Base-by-base conservation (phyloP, 2,797 vertebrate species). In the Mus caroli region DNA sequence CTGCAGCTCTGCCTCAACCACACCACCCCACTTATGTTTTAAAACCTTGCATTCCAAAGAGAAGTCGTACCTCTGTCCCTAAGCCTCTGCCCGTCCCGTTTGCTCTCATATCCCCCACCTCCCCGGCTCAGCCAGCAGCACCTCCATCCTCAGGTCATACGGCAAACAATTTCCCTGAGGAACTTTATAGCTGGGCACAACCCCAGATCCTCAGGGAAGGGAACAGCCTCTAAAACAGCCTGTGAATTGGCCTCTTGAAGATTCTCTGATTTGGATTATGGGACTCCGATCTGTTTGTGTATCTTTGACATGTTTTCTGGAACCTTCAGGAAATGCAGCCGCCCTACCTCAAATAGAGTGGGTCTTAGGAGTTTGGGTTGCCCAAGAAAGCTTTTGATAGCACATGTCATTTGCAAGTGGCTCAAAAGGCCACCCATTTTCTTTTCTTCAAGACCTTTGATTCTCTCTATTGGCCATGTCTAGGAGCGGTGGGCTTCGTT, bases 401-500 rank as follows among this genome's bases (percentile, higher is more conserved):
- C 14, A 40, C 9, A 0, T 84, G 3, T 58, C 71, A 22, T 71
- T 88, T 75, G 54, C 1, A 86, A 10, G 24, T 46, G 60, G 26
- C 58, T 62, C 67, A 40, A 3, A 83, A 40, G 22, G 17, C 62
- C 22, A 10, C 15, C 43, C 11, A 34, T 88, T 96, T 86, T 67
- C 34, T 94, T 94, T 95, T 94, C 28, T 79, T 92, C 90, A 64
- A 37, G 92, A 76, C 50, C 90, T 67, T 76, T 26, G 90, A 54
- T 37, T 88, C 67, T 88, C 67, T 92, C 52, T 71, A 31, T 54
- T 43, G 58, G 56, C 50, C 62, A 1, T 60, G 52, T 19, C 94
- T 75, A 19, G 62, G 15, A 34, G 17, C 26, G 28, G 56, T 56
- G 26, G 62, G 22, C 52, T 95, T 69, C 58, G 4, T 54, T 88